Evolutionary conservation across 1,140 invertebrate species (phyloP), one percentile per base, ranked within the genome.

Genomic region (Antheraea mylitta): DNA sequence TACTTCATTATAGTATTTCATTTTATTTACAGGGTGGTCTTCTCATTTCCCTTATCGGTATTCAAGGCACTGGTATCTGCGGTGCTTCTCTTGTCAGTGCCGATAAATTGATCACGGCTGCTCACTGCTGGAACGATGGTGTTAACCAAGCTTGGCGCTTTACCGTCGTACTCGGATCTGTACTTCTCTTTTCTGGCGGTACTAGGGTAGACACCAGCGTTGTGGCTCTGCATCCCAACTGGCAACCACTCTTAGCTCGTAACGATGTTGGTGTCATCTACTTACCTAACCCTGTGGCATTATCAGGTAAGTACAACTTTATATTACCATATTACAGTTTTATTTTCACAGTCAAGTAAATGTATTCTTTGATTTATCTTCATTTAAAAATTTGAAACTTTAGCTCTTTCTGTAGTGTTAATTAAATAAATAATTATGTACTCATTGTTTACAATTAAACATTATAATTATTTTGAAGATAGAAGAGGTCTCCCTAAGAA

Each of bases 231-330:
- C 81, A 83, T 58, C 66, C 69, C 10, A 63, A 58, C 36, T 82
- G 74, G 74, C 13, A 53, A 18, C 78, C 79, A 10, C 6, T 16
- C 0, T 63, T 73, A 7, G 18, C 82, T 7, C 58, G 75, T 18
- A 86, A 92, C 18, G 90, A 92, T 59, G 82, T 92, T 13, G 82
- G 82, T 0, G 69, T 92, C 13, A 80, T 92, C 7, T 80, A 85
- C 62, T 64, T 92, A 45, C 86, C 87, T 13, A 73, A 30, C 0
- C 3, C 37, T 4, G 68, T 90, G 16, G 22, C 6, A 0, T 45
- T 69, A 9, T 73, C 69, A 19, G n/a, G 75, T 79, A 59, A 74
- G 69, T 18, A 61, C 18, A 42, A 42, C 22, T 30, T 1, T 30
- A 30, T 30, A 30, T 30, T 30, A 30, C 22, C 22, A 30, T 30